Conservation (phyloP, 2,113 vertebrate genomes). For the Furnarius figulus region DNA sequence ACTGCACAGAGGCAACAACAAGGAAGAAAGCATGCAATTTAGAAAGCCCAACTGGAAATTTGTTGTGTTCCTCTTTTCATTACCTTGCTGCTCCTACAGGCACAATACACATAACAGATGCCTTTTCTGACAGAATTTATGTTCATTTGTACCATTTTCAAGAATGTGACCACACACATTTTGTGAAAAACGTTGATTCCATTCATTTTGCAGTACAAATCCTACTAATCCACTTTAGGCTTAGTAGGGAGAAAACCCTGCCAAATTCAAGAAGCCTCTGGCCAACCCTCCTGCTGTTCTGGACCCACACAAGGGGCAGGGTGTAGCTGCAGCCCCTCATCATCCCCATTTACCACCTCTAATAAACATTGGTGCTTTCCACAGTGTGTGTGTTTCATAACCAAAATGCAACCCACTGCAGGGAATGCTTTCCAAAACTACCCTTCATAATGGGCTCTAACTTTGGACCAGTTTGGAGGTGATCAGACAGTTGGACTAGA, state of each 20-base stretch:
- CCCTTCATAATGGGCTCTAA: no score
- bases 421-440: not conserved
- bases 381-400: not conserved
- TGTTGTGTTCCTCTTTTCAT: not conserved
- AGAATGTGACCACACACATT: not conserved
- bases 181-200: not conserved
- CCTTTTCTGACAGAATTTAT: not conserved
- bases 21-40: not conserved
- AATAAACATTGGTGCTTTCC: not conserved
- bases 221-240: not conserved
- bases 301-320: no score
- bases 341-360: not conserved
- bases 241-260: not conserved
- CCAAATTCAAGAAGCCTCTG: not conserved
- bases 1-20: not conserved
- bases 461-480: no score
- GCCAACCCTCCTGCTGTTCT: not conserved
- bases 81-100: not conserved
- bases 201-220: not conserved
- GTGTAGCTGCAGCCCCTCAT: not conserved
- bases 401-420: not conserved
- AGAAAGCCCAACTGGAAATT: not conserved
- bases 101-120: not conserved
- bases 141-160: not conserved
- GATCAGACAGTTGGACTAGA: no score